A percentile compares a stretch with the other conserved stretches of the same genome.
Evolutionary conservation across 2,888 invertebrate genomes (phyloP).

Genomic region (Lumbricus terrestris): DNA sequence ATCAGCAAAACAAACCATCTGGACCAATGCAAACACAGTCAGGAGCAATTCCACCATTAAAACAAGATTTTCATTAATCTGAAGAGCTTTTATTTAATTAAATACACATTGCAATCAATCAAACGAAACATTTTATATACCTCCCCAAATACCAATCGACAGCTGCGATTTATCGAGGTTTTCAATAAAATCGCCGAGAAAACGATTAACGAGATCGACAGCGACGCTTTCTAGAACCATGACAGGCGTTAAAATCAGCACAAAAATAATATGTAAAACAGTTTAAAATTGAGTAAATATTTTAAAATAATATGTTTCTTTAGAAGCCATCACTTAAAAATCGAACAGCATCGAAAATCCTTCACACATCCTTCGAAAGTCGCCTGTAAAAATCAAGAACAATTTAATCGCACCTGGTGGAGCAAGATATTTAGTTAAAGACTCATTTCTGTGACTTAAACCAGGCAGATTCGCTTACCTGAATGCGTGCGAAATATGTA

Average conservation of each 20-base stretch:
- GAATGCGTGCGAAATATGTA: background rate
- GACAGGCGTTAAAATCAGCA: background rate
- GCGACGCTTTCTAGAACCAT: conserved; percentile 97
- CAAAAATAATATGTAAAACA: background rate
- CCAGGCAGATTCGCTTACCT: background rate
- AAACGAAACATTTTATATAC: conserved; percentile 64
- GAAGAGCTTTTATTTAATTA: background rate
- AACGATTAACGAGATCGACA: conserved; percentile 86
- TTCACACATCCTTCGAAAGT: background rate
- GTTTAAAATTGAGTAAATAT: background rate
- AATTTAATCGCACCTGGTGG: background rate
- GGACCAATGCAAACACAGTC: background rate
- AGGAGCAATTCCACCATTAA: background rate
- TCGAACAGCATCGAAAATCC: background rate
- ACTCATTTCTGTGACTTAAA: background rate
- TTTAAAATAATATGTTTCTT: background rate
- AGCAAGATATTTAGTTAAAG: background rate
- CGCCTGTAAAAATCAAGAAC: background rate
- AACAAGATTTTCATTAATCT: background rate
- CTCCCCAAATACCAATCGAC: conserved; percentile 96
- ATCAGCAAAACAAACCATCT: background rate
- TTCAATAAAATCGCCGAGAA: conserved; percentile 91
- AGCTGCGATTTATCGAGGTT: conserved; percentile 92
- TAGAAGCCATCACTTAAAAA: background rate
- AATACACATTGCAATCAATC: background rate